Evolutionary conservation across 1,140 invertebrate genomes (phyloP).

Genomic region (Sesamia nonagrioides): DNA sequence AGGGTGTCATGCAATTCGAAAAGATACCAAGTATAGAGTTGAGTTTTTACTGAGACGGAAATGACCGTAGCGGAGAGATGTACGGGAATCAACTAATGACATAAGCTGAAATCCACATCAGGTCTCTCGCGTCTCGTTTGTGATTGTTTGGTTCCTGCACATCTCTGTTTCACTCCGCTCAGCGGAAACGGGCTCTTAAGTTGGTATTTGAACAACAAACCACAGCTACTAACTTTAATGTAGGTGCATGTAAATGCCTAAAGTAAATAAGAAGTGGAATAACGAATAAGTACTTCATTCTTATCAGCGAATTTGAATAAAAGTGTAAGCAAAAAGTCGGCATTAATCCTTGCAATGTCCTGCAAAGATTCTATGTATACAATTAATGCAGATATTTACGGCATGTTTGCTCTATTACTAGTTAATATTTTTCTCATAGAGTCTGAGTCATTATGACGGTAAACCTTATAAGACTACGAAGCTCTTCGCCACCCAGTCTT

Average conservation of each 20-base stretch:
- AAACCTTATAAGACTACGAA: neutral
- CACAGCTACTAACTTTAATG: neutral
- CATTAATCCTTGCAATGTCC: neutral
- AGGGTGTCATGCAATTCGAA: too few relatives aligned
- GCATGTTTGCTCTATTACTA: conserved; percentile 18
- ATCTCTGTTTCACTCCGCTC: too few relatives aligned
- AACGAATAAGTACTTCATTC: neutral
- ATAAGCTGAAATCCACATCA: too few relatives aligned
- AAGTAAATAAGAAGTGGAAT: too few relatives aligned
- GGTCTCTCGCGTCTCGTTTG: too few relatives aligned
- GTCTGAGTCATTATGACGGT: conserved; percentile 39
- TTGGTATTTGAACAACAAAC: neutral
- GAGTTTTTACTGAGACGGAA: too few relatives aligned
- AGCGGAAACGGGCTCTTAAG: too few relatives aligned
- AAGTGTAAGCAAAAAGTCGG: neutral
- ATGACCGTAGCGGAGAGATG: too few relatives aligned
- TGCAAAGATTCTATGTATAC: neutral
- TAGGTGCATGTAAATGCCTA: neutral
- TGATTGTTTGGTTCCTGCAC: too few relatives aligned
- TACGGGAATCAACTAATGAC: too few relatives aligned
- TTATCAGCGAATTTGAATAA: neutral
- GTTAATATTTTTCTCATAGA: conserved; percentile 34
- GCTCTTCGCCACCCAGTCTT: conserved; percentile 35
- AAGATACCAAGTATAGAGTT: too few relatives aligned
- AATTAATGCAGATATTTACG: neutral